Evolutionary conservation across 2,888 invertebrate species (phyloP), one percentile per base, ranked within the genome.

Genomic region (Dichetophora obliterata): DNA sequence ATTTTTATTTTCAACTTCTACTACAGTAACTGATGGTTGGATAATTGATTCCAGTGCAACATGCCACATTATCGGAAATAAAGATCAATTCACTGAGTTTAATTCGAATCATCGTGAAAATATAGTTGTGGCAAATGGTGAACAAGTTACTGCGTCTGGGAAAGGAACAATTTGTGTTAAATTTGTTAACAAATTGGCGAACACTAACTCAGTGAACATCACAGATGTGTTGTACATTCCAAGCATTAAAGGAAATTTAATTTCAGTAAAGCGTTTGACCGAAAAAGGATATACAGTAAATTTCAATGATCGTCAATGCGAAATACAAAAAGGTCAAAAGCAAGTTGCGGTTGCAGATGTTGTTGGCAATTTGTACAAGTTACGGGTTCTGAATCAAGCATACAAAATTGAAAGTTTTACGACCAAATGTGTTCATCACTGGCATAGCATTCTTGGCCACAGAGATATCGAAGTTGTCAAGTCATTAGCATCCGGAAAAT

Each of bases 21-120:
- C 31, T 31, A 31, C 31, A 1, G 22, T 37, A 3, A 14, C 63
- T 0, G 24, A 19, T 31, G 22, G 52, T 6, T 81, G 63, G 80
- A 65, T 78, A 37, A 74, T 61, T 54, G 79, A 76, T 72, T 76
- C 76, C 6, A 72, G 76, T 4, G 76, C 76, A 54, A 72, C 66
- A 48, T 76, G 76, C 57, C 72, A 72, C 50, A 72, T 68, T 43
- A 19, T 57, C 37, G 71, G 31, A 8, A 14, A 48, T 24, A 71
- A 66, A 34, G 52, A 65, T 1, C 43, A 54, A 76, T 61, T 72
- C 50, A 22, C n/a, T 43, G 52, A 76, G 11, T 48, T 76, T 27
- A 22, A 68, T 57, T 48, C 14, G 24, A 22, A 43, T 6, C 19
- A 37, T 6, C 31, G 34, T 27, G 77, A 74, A 34, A 68, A 43